Evolutionary conservation across 2,888 invertebrate genomes (phyloP).

Genomic region (Anorthoa munda): DNA sequence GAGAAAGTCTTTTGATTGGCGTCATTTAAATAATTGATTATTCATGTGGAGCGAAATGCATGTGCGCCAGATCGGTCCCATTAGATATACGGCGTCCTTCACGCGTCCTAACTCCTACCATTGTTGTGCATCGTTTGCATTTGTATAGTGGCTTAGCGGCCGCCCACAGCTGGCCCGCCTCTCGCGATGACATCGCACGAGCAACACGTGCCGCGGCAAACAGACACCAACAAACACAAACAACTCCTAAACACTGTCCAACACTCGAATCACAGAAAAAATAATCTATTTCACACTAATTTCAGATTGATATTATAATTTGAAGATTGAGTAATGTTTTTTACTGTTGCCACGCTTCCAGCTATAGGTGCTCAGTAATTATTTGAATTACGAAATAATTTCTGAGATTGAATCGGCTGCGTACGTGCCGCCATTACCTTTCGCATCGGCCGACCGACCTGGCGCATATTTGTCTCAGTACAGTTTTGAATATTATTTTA

Average conservation of each 20-base stretch:
- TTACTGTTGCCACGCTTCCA: slow-evolving; percentile 76
- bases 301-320: slow-evolving; percentile 75
- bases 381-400: slow-evolving; percentile 83
- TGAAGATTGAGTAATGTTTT: slow-evolving; percentile 77
- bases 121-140: slow-evolving; percentile 89
- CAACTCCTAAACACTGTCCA: slow-evolving; percentile 48
- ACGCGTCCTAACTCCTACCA: slow-evolving; percentile 90
- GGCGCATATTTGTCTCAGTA: slow-evolving; percentile 72
- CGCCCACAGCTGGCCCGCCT: slow-evolving; percentile 83
- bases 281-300: slow-evolving; percentile 75
- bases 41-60: slow-evolving; percentile 89
- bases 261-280: slow-evolving; percentile 64
- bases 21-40: slow-evolving; percentile 90
- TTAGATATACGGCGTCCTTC: slow-evolving; percentile 90
- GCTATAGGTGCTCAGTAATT: slow-evolving; percentile 77
- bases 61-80: slow-evolving; percentile 86
- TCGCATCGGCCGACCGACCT: slow-evolving; percentile 73
- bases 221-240: slow-evolving; percentile 53
- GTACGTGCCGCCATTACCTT: slow-evolving; percentile 80
- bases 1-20: slow-evolving; percentile 86
- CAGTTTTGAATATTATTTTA: slow-evolving; percentile 63
- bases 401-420: slow-evolving; percentile 79
- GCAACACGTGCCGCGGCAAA: slow-evolving; percentile 49
- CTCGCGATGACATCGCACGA: slow-evolving; percentile 75
- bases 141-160: slow-evolving; percentile 86